phyloP scores from a whole-genome alignment of 2,113 vertebrate genomes.

The Zeus faber region DNA sequence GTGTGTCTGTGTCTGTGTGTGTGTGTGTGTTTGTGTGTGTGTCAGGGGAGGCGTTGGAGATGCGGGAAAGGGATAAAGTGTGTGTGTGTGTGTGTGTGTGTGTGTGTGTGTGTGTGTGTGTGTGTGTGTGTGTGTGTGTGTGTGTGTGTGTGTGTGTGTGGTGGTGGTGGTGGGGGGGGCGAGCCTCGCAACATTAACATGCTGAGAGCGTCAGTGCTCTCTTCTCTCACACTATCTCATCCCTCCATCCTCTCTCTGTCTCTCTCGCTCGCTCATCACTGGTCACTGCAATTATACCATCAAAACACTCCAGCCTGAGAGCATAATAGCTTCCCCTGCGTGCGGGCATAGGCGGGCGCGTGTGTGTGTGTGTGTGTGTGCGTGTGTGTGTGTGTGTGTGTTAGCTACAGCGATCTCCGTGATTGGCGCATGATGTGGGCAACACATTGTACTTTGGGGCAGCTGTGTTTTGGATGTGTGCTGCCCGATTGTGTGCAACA shows the following conservation, averaged over 20 bases:
- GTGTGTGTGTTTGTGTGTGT: too few relatives aligned
- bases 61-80: slow-evolving; percentile 32
- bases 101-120: too few relatives aligned
- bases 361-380: not conserved
- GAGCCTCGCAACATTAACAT: slow-evolving; percentile 76
- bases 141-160: too few relatives aligned
- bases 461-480: too few relatives aligned
- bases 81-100: too few relatives aligned
- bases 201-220: slow-evolving; percentile 74
- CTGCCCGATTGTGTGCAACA: too few relatives aligned
- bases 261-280: slow-evolving; percentile 70
- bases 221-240: slow-evolving; percentile 48
- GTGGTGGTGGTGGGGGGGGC: too few relatives aligned
- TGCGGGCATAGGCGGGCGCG: not conserved
- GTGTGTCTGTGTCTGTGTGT: slow-evolving; percentile 45
- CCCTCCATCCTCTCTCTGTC: slow-evolving; percentile 67
- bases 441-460: too few relatives aligned
- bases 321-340: slow-evolving; percentile 2
- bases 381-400: slow-evolving; percentile 14
- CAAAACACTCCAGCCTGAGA: slow-evolving; percentile 47
- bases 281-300: slow-evolving; percentile 82
- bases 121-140: too few relatives aligned
- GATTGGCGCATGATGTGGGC: too few relatives aligned
- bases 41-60: slow-evolving; percentile 47
- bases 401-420: too few relatives aligned